Evolutionary conservation across 1,140 invertebrate species (phyloP).

Genomic region (Zaprionus vittiger): DNA sequence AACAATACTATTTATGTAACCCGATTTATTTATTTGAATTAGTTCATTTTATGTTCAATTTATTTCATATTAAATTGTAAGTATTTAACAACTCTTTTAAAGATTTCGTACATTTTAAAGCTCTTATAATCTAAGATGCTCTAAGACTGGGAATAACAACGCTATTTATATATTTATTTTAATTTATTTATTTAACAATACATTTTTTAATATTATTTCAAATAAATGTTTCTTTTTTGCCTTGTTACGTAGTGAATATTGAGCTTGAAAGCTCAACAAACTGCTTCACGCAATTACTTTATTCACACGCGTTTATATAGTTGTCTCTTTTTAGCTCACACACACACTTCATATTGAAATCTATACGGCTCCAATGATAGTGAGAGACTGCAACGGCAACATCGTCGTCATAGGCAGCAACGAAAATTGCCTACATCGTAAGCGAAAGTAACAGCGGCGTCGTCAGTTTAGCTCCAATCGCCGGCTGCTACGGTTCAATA

Average conservation of each 20-base stretch:
- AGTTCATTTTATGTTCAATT: no score
- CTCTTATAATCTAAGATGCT: not conserved
- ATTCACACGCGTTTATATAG: not conserved
- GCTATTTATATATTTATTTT: not conserved
- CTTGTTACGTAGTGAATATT: not conserved
- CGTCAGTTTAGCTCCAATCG: conserved; percentile 50
- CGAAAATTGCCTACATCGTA: conserved; percentile 39
- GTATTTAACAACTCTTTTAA: not conserved
- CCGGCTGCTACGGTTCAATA: conserved; percentile 52
- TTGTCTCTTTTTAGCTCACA: conserved; percentile 18
- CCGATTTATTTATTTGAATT: not conserved
- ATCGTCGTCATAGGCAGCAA: conserved; percentile 23
- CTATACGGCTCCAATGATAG: conserved; percentile 10
- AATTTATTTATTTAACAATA: not conserved
- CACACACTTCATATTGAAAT: conserved; percentile 21
- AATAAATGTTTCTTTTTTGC: not conserved
- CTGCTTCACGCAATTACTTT: not conserved
- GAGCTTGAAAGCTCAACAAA: conserved; percentile 11
- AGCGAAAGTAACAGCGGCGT: conserved; percentile 29
- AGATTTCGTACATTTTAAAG: not conserved
- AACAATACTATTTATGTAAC: not conserved
- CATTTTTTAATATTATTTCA: not conserved
- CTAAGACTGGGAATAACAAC: not conserved
- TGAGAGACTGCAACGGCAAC: conserved; percentile 32
- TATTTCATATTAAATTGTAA: not conserved